Percentiles rank a stretch among this genome's conserved stretches.
Conservation (phyloP, 2,113 vertebrate genomes). For the Megaceryle torquata region DNA sequence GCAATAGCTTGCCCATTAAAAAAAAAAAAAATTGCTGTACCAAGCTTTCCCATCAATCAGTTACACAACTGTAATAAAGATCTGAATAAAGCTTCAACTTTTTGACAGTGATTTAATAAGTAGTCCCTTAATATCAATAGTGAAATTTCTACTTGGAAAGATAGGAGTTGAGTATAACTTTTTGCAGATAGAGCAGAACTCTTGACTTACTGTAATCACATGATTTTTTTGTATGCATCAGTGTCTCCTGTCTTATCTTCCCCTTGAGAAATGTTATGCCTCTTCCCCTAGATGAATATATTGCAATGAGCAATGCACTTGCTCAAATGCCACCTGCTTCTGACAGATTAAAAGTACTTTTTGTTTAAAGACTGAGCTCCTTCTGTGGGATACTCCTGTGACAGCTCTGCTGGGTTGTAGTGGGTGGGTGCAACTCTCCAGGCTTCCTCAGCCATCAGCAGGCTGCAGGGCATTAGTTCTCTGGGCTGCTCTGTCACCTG, state of each 20-base stretch:
- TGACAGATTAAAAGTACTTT: not conserved
- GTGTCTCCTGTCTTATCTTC: not conserved
- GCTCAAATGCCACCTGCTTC: not conserved
- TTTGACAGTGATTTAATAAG: conserved; percentile 10
- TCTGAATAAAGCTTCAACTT: not conserved
- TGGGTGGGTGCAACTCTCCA: fast-evolving
- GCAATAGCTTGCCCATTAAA: not conserved
- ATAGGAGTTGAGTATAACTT: not conserved
- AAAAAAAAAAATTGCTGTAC: not conserved
- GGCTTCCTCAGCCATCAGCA: not conserved
- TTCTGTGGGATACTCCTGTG: not conserved
- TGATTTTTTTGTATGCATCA: not conserved
- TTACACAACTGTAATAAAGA: not conserved
- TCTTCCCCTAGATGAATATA: not conserved
- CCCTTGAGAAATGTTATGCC: not conserved
- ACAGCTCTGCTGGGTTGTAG: not conserved
- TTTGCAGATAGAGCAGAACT: not conserved
- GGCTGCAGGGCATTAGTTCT: not conserved
- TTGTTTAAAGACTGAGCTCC: not conserved
- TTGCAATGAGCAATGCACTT: not conserved
- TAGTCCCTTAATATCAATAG: not conserved
- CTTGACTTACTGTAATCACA: not conserved
- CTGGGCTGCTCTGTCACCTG: not conserved
- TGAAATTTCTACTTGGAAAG: not conserved
- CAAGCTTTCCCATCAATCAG: not conserved